Conservation (phyloP, 2,888 invertebrate genomes). For the Atethmia centrago region DNA sequence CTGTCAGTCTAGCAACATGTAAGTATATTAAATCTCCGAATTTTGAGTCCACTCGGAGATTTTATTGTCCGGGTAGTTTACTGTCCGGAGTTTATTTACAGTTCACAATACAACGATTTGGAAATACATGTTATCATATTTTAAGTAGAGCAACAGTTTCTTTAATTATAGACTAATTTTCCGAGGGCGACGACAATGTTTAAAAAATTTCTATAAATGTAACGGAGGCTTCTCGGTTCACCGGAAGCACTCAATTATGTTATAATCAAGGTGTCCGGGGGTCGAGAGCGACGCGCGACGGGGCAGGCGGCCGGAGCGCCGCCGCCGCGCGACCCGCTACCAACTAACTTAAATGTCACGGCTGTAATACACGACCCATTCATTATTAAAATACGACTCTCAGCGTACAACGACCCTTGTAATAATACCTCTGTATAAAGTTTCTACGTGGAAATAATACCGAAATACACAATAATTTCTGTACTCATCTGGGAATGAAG, state of each 20-base stretch:
- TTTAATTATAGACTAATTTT: not conserved
- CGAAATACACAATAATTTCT: conserved; percentile 60
- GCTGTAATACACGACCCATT: conserved; percentile 75
- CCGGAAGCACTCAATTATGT: conserved; percentile 86
- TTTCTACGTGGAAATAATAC: conserved; percentile 68
- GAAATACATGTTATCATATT: conserved; percentile 14
- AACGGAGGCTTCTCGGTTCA: conserved; percentile 76
- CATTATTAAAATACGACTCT: conserved; percentile 76
- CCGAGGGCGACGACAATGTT: conserved; percentile 29
- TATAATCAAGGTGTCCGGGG: conserved; percentile 80
- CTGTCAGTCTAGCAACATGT: conserved; percentile 14
- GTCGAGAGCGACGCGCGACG: conserved; percentile 39
- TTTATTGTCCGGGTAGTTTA: not conserved
- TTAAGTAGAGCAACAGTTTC: not conserved
- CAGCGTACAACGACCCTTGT: conserved; percentile 62
- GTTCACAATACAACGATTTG: conserved; percentile 14
- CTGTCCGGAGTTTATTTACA: conserved; percentile 10
- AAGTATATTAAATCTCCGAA: conserved; percentile 26
- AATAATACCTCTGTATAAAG: conserved; percentile 68
- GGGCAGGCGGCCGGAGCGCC: conserved; percentile 29
- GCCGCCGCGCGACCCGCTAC: conserved; percentile 39
- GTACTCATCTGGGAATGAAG: conserved; percentile 41
- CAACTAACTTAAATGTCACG: conserved; percentile 72
- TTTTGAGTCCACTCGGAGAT: conserved; percentile 23
- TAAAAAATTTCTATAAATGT: conserved; percentile 59